Base-by-base conservation (phyloP, 2,113 vertebrate genomes). In the Eonycteris spelaea region DNA sequence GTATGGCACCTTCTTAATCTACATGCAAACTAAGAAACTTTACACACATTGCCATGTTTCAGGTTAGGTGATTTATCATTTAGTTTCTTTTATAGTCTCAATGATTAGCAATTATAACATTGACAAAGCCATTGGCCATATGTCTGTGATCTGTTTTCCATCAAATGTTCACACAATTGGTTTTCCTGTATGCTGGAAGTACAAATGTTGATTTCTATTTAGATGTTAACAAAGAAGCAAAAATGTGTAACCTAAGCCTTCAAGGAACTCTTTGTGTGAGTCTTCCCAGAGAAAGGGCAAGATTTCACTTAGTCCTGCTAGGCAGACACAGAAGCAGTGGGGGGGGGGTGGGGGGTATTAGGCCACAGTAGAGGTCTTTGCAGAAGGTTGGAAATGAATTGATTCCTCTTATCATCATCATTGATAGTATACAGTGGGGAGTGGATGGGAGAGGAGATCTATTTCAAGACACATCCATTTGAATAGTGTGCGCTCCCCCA, bases 1-100 rank as follows among this genome's bases (percentile, higher is more conserved):
- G 99, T 97, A 98, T 99, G 98, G 98, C 99, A 9, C 98, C 99
- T 33, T 98, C 99, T 33, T 99, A 98, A 98, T 19, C 67, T 55
- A 59, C 71, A 30, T 84, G 95, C 93, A 91, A 82, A 91, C 95
- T 16, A 79, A 87, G 97, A 73, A 90, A 84, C 79, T 35, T 11
- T 55, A 67, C 80, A 55, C n/a, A 8, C 26, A 11, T 87, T 89
- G 91, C 93, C 96, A 71, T 9, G 18, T 91, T 89, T 95, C 94
- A 97, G 98, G 97, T 95, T 93, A 97, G 92, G 79, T 96, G 53
- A 83, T 93, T 80, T 92, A 53, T 77, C 33, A 26, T 59, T 61
- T 38, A 33, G 55, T 95, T 86, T 14, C 84, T 97, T 94, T 97
- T 92, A 9, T 92, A 67, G 95, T 97, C 70, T 96, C 98, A 95